Base-by-base conservation (phyloP, 2,797 vertebrate genomes). In the Sebastes itinus region DNA sequence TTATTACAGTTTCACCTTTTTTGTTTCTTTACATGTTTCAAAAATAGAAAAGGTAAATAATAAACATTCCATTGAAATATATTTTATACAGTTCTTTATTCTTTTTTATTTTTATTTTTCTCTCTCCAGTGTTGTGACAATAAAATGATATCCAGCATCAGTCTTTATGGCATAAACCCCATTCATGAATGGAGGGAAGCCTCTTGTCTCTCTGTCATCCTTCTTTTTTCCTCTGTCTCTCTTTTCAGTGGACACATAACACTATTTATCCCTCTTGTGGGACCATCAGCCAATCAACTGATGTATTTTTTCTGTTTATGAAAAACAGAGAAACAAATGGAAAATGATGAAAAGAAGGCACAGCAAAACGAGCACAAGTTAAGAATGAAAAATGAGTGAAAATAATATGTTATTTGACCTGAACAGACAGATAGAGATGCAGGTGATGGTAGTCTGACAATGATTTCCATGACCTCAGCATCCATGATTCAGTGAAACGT, bases 11-110 rank as follows among this genome's bases (percentile, higher is more conserved):
- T 91, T 94, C 63, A 89, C 80, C 77, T 82, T 92, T 93, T 94
- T 92, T 90, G 81, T 95, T 92, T 92, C 88, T 95, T 94, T 94
- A 94, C 93, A 95, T 90, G 87, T 95, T 94, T 94, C 92, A 95
- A 95, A 96, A 95, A 95, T 95, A 95, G 93, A 96, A 95, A 96
- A 95, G 90, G 84, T 94, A 95, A 96, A 94, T 94, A 95, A 95
- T 95, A 95, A 95, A 96, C 95, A 95, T 96, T 95, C 95, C 94
- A 89, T 92, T 95, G 93, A 96, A 95, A 95, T 95, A 95, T 95
- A 94, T 93, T 95, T 96, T 95, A 89, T 94, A 95, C 93, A 95
- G 91, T 91, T 95, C 92, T 95, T 88, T 80, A 89, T 87, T 89
- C 77, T 89, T 87, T 85, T 69, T 71, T 83, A 83, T 78, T 88